A percentile compares a stretch with the other conserved stretches of the same genome.
phyloP scores from a whole-genome alignment of 1,140 invertebrate species.

The Eciton burchellii region DNA sequence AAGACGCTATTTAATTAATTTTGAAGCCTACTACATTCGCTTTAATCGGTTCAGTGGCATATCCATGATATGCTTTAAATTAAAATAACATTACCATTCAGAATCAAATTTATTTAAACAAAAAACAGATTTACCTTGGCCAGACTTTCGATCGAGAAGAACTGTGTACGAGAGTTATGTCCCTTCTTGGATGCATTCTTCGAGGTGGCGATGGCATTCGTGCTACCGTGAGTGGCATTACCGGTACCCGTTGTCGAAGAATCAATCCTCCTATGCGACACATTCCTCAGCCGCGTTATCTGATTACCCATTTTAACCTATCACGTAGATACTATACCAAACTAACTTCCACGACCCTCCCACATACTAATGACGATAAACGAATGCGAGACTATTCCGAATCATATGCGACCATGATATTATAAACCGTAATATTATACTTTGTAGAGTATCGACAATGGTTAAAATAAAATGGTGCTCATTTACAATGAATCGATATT shows the following conservation, averaged over 20 bases:
- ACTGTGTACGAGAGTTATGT: conserved; percentile 86
- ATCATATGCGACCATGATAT: conserved; percentile 46
- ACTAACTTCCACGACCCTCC: conserved; percentile 21
- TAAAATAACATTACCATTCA: not conserved
- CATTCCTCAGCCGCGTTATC: conserved; percentile 66
- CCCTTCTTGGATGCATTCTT: conserved; percentile 87
- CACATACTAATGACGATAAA: conserved; percentile 55
- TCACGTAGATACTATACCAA: conserved; percentile 26
- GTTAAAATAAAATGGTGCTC: too few species aligned
- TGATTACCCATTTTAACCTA: conserved; percentile 77
- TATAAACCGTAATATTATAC: too few species aligned
- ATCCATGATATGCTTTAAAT: not conserved
- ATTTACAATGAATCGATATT: too few species aligned
- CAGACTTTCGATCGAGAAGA: conserved; percentile 90
- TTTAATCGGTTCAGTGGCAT: not conserved
- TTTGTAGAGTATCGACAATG: too few species aligned
- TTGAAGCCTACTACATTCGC: too few species aligned
- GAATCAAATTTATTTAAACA: not conserved
- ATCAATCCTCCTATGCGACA: conserved; percentile 59
- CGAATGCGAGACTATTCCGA: not conserved
- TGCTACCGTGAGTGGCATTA: conserved; percentile 75
- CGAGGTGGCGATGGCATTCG: conserved; percentile 84
- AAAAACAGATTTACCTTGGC: conserved; percentile 86
- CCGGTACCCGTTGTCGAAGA: conserved; percentile 27
- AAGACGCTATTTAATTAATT: conserved; percentile 1